These are phyloP conservation scores for Sarcophaga variegata DNA, from an alignment of 2,888 invertebrate genomes.

Conservation along the genomic window DNA sequence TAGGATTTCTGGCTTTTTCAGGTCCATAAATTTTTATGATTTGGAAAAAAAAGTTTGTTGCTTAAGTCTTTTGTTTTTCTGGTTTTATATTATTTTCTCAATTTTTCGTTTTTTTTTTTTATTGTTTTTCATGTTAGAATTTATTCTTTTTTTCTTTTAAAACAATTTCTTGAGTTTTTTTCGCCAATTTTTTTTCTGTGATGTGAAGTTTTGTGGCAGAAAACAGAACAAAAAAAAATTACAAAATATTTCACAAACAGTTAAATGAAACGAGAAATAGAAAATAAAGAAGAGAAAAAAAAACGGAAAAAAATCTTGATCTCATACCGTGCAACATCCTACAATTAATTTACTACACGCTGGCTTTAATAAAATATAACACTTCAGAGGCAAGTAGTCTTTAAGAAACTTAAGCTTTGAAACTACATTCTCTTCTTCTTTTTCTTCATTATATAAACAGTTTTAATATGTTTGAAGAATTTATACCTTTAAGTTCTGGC, in stretches of 20 bases:
- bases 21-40: no score
- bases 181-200: no score
- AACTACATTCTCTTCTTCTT: background rate
- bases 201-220: no score
- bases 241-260: conserved; percentile 29
- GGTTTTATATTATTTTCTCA: no score
- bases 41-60: no score
- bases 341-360: conserved; percentile 67
- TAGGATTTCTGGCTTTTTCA: no score
- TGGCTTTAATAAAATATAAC: conserved; percentile 63
- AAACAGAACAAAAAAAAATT: background rate
- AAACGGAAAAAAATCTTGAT: conserved; percentile 14
- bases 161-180: no score
- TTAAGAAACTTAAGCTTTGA: background rate
- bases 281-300: background rate
- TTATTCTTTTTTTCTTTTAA: no score
- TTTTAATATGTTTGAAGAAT: background rate
- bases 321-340: conserved; percentile 61
- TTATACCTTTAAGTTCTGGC: conserved; percentile 4
- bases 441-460: background rate
- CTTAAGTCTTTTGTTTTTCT: no score
- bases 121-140: no score
- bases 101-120: no score
- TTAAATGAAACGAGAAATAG: conserved; percentile 2
- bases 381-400: conserved; percentile 46